Conservation (phyloP, 2,797 vertebrate species). For the Botia kubotai region DNA sequence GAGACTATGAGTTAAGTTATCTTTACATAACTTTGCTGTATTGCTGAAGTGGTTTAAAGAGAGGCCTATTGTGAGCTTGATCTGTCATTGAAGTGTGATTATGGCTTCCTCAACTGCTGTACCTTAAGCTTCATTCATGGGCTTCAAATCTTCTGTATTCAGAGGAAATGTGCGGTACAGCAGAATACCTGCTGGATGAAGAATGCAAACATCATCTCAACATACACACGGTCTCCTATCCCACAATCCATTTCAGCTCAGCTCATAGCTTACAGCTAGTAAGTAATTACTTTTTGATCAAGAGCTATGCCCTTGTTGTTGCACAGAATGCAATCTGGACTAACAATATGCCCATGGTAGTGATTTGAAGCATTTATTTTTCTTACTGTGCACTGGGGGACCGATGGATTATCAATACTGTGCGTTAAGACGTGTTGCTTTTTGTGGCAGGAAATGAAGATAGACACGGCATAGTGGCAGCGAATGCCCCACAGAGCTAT, state of each 20-base stretch:
- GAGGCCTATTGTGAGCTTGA: neutral
- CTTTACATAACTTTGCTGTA: constrained; percentile 6
- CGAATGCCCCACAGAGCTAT: constrained; percentile 1
- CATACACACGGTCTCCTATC: constrained; percentile 67
- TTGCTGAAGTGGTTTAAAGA: neutral
- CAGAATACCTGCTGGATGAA: constrained; percentile 69
- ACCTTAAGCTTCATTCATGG: constrained; percentile 26
- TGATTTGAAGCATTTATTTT: constrained; percentile 65
- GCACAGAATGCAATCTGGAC: constrained; percentile 58
- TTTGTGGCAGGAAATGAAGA: constrained; percentile 41
- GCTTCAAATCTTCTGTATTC: constrained; percentile 71
- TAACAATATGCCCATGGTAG: constrained; percentile 51
- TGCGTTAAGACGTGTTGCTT: constrained; percentile 41
- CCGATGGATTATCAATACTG: constrained; percentile 58
- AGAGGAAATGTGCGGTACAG: constrained; percentile 69
- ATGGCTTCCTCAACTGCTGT: neutral
- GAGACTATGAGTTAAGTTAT: neutral
- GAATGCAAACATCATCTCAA: constrained; percentile 57
- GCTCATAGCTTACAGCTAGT: constrained; percentile 63
- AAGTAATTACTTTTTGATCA: constrained; percentile 74
- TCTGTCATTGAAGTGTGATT: constrained; percentile 23
- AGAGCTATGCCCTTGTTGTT: constrained; percentile 69
- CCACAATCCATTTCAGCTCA: constrained; percentile 70
- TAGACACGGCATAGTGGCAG: constrained; percentile 2
- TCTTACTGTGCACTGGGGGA: constrained; percentile 46